phyloP scores from a whole-genome alignment of 2,113 vertebrate genomes.

The Eurystomus gularis region DNA sequence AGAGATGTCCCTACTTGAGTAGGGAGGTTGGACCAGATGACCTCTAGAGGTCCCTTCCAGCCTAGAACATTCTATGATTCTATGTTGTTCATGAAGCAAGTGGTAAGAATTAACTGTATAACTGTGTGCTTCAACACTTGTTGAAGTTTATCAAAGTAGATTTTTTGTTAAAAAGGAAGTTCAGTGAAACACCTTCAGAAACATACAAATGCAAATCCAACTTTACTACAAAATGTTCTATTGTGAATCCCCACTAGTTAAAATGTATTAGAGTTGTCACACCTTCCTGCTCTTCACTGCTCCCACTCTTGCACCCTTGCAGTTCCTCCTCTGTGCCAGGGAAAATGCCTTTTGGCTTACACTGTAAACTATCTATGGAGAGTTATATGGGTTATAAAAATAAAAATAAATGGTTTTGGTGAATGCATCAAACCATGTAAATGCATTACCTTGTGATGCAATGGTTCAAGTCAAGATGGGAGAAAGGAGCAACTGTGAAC shows the following conservation, averaged over 20 bases:
- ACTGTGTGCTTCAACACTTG: not conserved
- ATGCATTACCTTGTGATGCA: not conserved
- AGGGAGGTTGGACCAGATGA: no score
- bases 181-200: not conserved
- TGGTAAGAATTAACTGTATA: not conserved
- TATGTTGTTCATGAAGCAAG: not conserved
- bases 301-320: not conserved
- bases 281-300: not conserved
- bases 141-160: not conserved
- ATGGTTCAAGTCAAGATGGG: not conserved
- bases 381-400: not conserved
- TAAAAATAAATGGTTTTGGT: fast-evolving
- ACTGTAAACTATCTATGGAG: not conserved
- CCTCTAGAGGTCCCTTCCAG: no score
- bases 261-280: not conserved
- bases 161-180: not conserved
- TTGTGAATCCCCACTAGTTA: not conserved
- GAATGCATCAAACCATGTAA: not conserved
- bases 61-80: no score
- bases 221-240: not conserved
- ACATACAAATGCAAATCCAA: not conserved
- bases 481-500: not conserved
- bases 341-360: not conserved
- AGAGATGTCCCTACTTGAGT: no score
- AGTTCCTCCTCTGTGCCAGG: not conserved